A percentile compares a stretch with the other conserved stretches of the same genome.
Evolutionary conservation across 2,797 vertebrate genomes (phyloP).

Genomic region (Enteromius trimaculatus): DNA sequence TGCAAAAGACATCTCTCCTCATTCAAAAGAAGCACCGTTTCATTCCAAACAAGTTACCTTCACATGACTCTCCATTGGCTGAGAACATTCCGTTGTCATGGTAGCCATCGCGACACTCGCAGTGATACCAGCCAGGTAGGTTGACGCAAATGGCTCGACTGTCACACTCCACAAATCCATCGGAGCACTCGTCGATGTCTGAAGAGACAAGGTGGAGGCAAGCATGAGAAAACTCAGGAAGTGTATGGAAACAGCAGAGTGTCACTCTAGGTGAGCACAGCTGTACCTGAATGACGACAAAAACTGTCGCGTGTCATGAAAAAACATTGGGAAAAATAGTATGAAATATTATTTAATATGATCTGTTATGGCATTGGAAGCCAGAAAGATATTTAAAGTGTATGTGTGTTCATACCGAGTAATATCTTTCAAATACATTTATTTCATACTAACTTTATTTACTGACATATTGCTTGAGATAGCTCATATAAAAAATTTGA

Average conservation of each 20-base stretch:
- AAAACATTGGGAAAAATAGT: neutral
- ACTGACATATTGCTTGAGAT: neutral
- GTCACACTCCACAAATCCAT: slow-evolving; percentile 97
- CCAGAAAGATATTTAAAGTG: neutral
- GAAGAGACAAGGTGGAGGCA: slow-evolving; percentile 43
- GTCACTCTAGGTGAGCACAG: neutral
- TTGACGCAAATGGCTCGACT: slow-evolving; percentile 96
- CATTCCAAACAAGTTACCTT: slow-evolving; percentile 78
- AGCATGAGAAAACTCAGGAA: slow-evolving; percentile 7
- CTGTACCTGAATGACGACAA: neutral
- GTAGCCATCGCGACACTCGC: slow-evolving; percentile 97
- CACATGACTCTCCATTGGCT: slow-evolving; percentile 92
- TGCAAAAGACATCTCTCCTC: neutral
- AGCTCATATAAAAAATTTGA: neutral
- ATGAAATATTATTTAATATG: neutral
- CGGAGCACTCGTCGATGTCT: slow-evolving; percentile 97
- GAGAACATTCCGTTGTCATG: slow-evolving; percentile 98
- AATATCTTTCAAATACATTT: neutral
- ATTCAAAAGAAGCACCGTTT: slow-evolving; percentile 42
- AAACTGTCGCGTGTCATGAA: neutral
- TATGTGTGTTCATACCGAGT: neutral
- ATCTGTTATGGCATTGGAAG: neutral
- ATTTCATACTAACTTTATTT: neutral
- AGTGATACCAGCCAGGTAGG: slow-evolving; percentile 99
- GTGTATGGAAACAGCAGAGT: neutral